Percentiles rank a stretch among this genome's conserved stretches.
Conservation (phyloP, 2,113 vertebrate genomes). For the Mustelus asterias region DNA sequence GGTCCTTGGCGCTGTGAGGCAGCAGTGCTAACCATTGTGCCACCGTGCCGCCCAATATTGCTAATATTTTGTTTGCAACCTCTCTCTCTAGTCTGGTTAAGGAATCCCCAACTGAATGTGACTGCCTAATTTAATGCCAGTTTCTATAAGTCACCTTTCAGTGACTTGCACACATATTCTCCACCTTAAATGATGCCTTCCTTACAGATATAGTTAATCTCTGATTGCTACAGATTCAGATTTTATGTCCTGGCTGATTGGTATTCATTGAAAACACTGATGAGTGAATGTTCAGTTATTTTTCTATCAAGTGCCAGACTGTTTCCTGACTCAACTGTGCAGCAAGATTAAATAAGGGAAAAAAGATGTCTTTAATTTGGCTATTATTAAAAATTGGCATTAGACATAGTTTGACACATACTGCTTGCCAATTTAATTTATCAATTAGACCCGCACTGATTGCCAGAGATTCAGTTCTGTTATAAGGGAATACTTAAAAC, state of each 20-base stretch:
- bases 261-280: background rate
- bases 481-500: background rate
- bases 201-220: background rate
- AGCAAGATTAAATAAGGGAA: background rate
- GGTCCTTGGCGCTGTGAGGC: too few relatives aligned
- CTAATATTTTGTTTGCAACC: background rate
- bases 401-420: background rate
- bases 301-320: background rate
- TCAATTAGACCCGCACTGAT: background rate
- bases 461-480: background rate
- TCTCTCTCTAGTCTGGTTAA: background rate
- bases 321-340: background rate
- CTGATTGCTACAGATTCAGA: background rate
- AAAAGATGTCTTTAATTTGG: background rate
- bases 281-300: background rate
- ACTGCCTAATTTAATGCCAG: background rate
- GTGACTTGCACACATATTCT: background rate
- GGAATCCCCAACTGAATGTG: background rate
- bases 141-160: background rate
- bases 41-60: background rate
- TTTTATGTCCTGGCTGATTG: background rate
- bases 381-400: background rate
- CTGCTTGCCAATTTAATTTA: background rate
- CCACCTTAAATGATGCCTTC: too few relatives aligned
- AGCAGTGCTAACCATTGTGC: too few relatives aligned